A percentile compares a stretch with the other conserved stretches of the same genome.
Conservation (phyloP, 1,140 invertebrate genomes). For the Drosophila parabipectinata region DNA sequence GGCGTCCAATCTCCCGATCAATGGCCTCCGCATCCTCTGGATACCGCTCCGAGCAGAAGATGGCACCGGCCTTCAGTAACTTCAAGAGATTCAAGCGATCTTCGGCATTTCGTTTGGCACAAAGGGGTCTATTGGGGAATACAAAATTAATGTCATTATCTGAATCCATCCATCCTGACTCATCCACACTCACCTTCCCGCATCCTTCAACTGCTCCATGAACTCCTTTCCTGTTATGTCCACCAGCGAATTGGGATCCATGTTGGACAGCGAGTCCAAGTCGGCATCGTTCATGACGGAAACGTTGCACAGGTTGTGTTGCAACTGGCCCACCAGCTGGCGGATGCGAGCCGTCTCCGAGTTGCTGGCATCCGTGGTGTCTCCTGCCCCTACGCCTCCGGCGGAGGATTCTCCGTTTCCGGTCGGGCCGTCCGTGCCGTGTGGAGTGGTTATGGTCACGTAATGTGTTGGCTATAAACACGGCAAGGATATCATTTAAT, state of each 20-base stretch:
- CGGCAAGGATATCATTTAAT: slow-evolving; percentile 28
- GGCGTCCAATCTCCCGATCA: slow-evolving; percentile 75
- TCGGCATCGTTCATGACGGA: slow-evolving; percentile 92
- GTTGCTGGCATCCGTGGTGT: slow-evolving; percentile 88
- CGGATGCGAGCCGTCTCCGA: slow-evolving; percentile 86
- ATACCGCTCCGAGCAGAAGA: slow-evolving; percentile 82
- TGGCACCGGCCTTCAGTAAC: slow-evolving; percentile 81
- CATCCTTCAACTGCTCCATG: slow-evolving; percentile 92
- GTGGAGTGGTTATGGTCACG: slow-evolving; percentile 81
- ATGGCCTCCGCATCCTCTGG: slow-evolving; percentile 82
- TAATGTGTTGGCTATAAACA: slow-evolving; percentile 82
- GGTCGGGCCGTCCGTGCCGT: slow-evolving; percentile 29
- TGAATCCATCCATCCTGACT: background rate
- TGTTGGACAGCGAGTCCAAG: slow-evolving; percentile 91
- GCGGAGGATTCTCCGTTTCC: slow-evolving; percentile 37
- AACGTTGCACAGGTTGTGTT: slow-evolving; percentile 91
- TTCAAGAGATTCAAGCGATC: slow-evolving; percentile 92
- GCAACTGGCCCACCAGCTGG: slow-evolving; percentile 89
- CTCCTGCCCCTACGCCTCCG: slow-evolving; percentile 86
- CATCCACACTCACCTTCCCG: slow-evolving; percentile 87
- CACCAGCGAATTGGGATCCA: slow-evolving; percentile 92
- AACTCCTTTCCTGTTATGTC: slow-evolving; percentile 93
- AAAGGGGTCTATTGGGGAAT: slow-evolving; percentile 85
- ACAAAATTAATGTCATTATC: background rate
- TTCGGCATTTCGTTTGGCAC: slow-evolving; percentile 92